These are phyloP conservation scores for Hypocryptadius cinnamomeus DNA, from an alignment of 2,113 vertebrate genomes.

Conservation along the genomic window DNA sequence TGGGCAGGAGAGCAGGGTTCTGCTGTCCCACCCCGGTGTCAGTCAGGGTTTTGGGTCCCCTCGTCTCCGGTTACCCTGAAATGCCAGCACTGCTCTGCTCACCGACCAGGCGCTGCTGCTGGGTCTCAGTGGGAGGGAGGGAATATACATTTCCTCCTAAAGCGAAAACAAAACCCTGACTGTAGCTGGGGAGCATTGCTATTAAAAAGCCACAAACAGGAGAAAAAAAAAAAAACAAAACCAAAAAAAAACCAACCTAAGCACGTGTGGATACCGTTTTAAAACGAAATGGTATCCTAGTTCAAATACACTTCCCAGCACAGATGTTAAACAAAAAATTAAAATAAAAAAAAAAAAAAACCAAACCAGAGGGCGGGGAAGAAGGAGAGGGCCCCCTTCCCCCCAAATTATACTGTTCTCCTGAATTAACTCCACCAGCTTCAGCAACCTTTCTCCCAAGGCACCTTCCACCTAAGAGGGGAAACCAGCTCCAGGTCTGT, in stretches of 20 bases:
- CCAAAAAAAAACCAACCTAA: neutral
- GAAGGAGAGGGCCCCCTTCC: neutral
- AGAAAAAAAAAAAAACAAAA: accelerated
- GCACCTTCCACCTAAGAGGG: neutral
- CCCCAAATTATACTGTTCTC: neutral
- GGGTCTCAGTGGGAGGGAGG: neutral
- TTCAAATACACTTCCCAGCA: neutral
- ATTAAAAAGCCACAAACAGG: neutral
- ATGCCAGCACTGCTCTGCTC: neutral
- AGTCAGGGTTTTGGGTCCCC: accelerated
- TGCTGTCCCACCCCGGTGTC: neutral
- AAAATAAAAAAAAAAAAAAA: neutral
- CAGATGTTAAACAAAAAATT: neutral
- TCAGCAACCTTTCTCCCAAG: neutral
- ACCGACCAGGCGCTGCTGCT: neutral
- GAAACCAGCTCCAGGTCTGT: neutral
- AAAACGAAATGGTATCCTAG: neutral
- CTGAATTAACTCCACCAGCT: neutral
- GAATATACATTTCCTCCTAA: neutral
- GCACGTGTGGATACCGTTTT: neutral
- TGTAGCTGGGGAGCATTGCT: neutral
- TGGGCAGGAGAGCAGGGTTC: neutral
- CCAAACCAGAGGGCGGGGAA: neutral
- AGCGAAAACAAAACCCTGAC: conserved; percentile 20
- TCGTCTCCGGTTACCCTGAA: neutral